Base-by-base conservation (phyloP, 2,888 invertebrate species). In the Pristionchus fissidentatus region DNA sequence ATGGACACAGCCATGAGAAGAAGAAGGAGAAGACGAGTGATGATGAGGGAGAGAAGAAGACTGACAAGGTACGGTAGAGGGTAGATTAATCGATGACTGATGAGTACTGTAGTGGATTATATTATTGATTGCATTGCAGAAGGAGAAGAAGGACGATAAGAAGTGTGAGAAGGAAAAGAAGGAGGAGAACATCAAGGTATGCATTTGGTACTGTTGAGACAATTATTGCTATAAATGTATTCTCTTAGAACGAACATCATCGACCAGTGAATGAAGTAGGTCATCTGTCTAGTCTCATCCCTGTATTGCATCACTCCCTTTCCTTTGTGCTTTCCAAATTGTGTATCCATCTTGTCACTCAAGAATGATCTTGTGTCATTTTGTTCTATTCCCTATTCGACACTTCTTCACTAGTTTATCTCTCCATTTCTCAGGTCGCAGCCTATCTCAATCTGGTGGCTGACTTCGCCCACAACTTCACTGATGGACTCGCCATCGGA, bases 381-480 rank as follows among this genome's bases (percentile, higher is more conserved):
- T n/a, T n/a, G n/a, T n/a, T n/a, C 32, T 62, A 32, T 32, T 32
- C 62, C 19, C 35, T 19, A 62, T 13, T 32, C 4, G 19, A 29
- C 29, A 26, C 22, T 62, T 60, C 26, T 32, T 10, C n/a, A 13
- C 35, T 62, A 5, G 3, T 35, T 29, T 26, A 62, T 62, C 29
- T 32, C 62, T n/a, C 62, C 55, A 22, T 22, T 96, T 46, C 79
- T 80, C 95, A 96, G 93, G 95, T 97, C 22, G 95, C 96, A 52
- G 97, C 97, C 2, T 99, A 98, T 93, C 94, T 99, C 86, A 99
- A 99, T 93, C 94, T 99, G 87, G 98, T 96, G 81, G 99, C 99
- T 52, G 99, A 99, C 93, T 98, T 98, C 93, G 95, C 97, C 22
- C 99, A 99, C 93, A 99, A 99, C 93, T 98, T 99, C 92, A 99